Evolutionary conservation across 2,888 invertebrate genomes (phyloP).

Genomic region (Drymonia ruficornis): DNA sequence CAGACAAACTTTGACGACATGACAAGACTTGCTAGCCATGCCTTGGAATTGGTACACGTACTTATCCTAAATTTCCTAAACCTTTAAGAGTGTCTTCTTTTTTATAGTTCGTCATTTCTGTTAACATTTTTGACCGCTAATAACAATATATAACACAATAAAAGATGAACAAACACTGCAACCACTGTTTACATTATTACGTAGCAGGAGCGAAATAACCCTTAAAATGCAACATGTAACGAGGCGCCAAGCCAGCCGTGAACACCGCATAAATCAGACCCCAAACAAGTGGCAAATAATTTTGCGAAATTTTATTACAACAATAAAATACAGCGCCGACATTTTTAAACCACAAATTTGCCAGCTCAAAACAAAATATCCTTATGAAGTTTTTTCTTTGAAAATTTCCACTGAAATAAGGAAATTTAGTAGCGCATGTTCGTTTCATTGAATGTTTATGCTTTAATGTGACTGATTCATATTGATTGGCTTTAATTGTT

Average conservation of each 20-base stretch:
- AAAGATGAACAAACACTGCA: slow-evolving; percentile 27
- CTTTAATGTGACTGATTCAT: slow-evolving; percentile 6
- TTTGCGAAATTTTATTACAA: slow-evolving; percentile 68
- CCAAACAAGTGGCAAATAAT: slow-evolving; percentile 62
- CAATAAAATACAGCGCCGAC: slow-evolving; percentile 63
- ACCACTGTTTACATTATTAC: slow-evolving; percentile 27
- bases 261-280: slow-evolving; percentile 57
- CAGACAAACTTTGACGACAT: too few species aligned
- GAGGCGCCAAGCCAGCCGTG: slow-evolving; percentile 38
- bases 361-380: slow-evolving; percentile 58
- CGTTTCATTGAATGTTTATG: background rate
- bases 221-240: slow-evolving; percentile 49
- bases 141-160: slow-evolving; percentile 8
- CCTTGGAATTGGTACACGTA: too few species aligned
- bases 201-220: slow-evolving; percentile 39
- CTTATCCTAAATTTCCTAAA: too few species aligned
- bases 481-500: slow-evolving; percentile 3
- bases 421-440: slow-evolving; percentile 33
- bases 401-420: slow-evolving; percentile 42
- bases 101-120: background rate
- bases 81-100: too few species aligned
- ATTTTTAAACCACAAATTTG: slow-evolving; percentile 65
- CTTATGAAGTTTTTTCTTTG: slow-evolving; percentile 53
- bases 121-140: background rate
- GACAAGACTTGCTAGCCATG: too few species aligned